phyloP scores from a whole-genome alignment of 2,888 invertebrate species.

The Biston betularia region DNA sequence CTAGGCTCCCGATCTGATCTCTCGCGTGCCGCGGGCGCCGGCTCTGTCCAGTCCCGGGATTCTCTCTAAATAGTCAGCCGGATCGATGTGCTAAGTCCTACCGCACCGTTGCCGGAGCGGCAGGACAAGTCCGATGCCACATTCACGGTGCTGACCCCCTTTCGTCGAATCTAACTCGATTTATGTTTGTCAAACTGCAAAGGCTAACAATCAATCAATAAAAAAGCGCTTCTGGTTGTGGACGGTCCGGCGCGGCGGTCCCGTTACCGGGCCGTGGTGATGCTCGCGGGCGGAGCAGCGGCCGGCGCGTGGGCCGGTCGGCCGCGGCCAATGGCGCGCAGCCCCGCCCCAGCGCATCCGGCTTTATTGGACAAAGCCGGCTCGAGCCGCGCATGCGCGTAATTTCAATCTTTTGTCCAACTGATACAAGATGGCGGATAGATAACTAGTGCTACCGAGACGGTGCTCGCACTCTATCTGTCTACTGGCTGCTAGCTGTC shows the following conservation, averaged over 20 bases:
- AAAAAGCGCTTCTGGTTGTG: not conserved
- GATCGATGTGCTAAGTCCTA: too few relatives aligned
- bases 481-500: not conserved
- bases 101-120: constrained; percentile 8
- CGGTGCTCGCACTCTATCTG: not conserved
- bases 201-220: too few relatives aligned
- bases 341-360: constrained; percentile 48
- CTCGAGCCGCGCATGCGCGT: constrained; percentile 40
- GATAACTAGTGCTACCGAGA: constrained; percentile 36
- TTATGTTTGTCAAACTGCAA: too few relatives aligned
- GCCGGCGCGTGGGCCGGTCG: constrained; percentile 30
- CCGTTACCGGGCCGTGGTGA: constrained; percentile 26
- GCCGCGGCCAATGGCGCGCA: constrained; percentile 50
- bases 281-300: constrained; percentile 17
- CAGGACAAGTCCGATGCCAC: too few relatives aligned
- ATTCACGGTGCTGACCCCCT: too few relatives aligned
- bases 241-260: not conserved
- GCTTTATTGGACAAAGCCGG: constrained; percentile 50
- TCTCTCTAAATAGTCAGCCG: too few relatives aligned
- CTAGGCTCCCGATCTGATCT: too few relatives aligned
- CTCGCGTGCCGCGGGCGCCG: too few relatives aligned
- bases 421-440: constrained; percentile 58
- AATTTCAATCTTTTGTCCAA: constrained; percentile 41
- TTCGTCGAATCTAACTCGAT: too few relatives aligned
- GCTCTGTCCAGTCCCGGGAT: too few relatives aligned